A percentile compares a stretch with the other conserved stretches of the same genome.
These are phyloP conservation scores for Hydriomena furcata DNA, from an alignment of 2,888 invertebrate species.

Conservation along the genomic window DNA sequence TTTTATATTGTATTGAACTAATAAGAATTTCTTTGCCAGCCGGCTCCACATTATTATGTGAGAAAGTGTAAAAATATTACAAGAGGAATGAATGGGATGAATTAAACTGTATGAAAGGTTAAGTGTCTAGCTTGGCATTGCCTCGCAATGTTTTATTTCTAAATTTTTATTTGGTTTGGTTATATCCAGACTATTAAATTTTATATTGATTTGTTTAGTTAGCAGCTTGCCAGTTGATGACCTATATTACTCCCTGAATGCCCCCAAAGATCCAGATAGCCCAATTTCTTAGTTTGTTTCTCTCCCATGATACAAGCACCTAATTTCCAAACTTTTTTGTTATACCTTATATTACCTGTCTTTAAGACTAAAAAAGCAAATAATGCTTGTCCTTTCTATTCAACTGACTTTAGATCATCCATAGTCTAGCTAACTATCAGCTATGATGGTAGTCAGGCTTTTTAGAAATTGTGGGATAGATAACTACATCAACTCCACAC, in stretches of 20 bases:
- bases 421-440: no score
- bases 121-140: conserved; percentile 36
- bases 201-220: conserved; percentile 37
- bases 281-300: no score
- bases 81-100: conserved; percentile 31
- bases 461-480: no score
- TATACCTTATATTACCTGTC: no score
- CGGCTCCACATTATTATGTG: conserved; percentile 70
- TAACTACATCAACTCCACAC: no score
- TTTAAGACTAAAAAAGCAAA: no score
- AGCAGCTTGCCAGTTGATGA: conserved; percentile 36
- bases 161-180: conserved; percentile 24
- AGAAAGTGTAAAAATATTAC: conserved; percentile 56
- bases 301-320: no score
- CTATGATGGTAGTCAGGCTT: no score
- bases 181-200: conserved; percentile 36
- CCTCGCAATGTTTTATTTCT: conserved; percentile 23
- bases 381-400: no score
- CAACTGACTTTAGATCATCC: no score
- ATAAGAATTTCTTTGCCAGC: conserved; percentile 59
- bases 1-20: conserved; percentile 22
- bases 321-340: no score
- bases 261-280: background rate
- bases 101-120: conserved; percentile 34
- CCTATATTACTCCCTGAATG: background rate